Evolutionary conservation across 2,888 invertebrate species (phyloP), one percentile per base, ranked within the genome.

Genomic region (Idaea dimidiata): DNA sequence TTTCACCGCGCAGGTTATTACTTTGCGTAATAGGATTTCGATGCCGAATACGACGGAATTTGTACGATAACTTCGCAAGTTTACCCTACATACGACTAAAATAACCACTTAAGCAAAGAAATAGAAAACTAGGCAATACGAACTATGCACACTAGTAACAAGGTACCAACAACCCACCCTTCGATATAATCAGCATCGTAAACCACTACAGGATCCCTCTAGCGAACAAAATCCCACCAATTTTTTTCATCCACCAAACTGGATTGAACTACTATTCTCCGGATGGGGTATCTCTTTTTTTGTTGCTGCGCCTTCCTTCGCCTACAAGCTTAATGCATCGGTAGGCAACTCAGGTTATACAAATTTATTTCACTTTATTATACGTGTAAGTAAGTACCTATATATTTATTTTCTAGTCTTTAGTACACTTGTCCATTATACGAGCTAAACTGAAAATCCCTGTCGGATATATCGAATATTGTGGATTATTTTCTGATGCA

Each of bases 231-330:
- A 69, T 72, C 71, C 61, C 63, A 66, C 63, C 60, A 72, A 69
- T 68, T 70, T 72, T 32, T 72, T 76, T 70, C 70, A 61, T 69
- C 68, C 69, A 64, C 60, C 62, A 73, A 77, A 78, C 76, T 70
- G 71, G 75, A 74, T 72, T 76, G 72, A 62, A 61, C 61, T 66
- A 69, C 68, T 69, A 71, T 74, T 68, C 71, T 65, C 68, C 67
- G 65, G 62, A 66, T 68, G 65, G 62, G 66, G 69, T 67, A 65
- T 70, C 58, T 68, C 69, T 69, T 63, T 65, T 61, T 68, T 70
- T 63, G 70, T 72, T 74, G 62, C 73, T 60, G 70, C 66, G 66
- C 67, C 65, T 43, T 73, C 67, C 74, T 74, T 74, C 72, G 57
- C 55, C 58, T 67, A 24, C 5, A 24, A 24, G 24, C 24, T 24